These are phyloP conservation scores for Micrasema minimum DNA, from an alignment of 1,140 invertebrate genomes.

Conservation along the genomic window DNA sequence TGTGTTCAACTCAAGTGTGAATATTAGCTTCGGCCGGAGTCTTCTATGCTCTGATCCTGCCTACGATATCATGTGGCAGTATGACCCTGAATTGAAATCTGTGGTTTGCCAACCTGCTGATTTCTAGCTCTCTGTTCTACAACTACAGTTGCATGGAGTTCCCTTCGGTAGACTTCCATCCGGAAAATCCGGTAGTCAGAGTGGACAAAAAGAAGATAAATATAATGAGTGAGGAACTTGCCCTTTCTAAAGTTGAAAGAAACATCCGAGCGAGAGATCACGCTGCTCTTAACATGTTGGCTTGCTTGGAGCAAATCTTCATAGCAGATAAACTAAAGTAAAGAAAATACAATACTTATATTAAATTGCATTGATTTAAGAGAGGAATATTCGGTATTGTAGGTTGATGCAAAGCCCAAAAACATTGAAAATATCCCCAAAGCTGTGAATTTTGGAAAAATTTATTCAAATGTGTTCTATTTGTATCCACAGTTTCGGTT, in stretches of 20 bases:
- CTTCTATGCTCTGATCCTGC: conserved; percentile 88
- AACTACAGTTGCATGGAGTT: conserved; percentile 55
- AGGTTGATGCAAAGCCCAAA: no score
- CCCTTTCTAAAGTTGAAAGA: conserved; percentile 78
- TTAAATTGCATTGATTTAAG: no score
- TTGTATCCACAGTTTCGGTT: no score
- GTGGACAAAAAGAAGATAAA: neutral
- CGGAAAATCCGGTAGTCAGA: neutral
- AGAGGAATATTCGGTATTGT: no score
- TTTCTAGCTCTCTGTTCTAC: conserved; percentile 61
- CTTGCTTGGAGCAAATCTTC: conserved; percentile 89
- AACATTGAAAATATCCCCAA: no score
- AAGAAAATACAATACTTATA: no score
- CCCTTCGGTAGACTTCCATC: neutral
- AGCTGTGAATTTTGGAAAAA: no score
- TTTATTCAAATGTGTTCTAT: no score
- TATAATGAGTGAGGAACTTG: conserved; percentile 81
- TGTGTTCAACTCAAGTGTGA: conserved; percentile 80
- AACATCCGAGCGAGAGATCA: conserved; percentile 83
- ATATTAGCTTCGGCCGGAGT: conserved; percentile 80
- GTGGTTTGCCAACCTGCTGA: conserved; percentile 85
- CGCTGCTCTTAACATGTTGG: conserved; percentile 88
- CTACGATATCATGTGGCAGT: conserved; percentile 88
- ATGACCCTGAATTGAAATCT: conserved; percentile 75
- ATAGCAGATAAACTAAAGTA: conserved; percentile 80